A percentile compares a stretch with the other conserved stretches of the same genome.
Conservation (phyloP, 2,888 invertebrate genomes). For the Caenorhabditis becei region DNA sequence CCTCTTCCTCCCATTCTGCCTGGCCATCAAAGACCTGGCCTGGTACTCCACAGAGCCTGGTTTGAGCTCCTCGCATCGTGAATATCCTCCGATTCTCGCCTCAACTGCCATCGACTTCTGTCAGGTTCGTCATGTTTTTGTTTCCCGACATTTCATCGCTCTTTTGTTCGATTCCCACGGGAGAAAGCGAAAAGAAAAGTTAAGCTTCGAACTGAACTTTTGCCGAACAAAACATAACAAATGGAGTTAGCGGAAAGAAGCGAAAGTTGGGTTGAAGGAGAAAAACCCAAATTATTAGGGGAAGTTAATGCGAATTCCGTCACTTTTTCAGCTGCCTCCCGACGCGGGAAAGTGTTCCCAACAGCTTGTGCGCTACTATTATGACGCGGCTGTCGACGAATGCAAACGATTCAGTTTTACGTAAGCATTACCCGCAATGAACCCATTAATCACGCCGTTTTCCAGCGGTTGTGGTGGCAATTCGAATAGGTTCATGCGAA, state of each 20-base stretch:
- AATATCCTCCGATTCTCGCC: constrained; percentile 37
- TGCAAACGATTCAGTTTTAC: constrained; percentile 78
- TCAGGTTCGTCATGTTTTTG: constrained; percentile 50
- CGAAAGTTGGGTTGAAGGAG: constrained; percentile 6
- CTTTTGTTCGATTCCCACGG: constrained; percentile 29
- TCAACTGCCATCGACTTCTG: constrained; percentile 66
- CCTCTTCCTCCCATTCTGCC: constrained; percentile 21
- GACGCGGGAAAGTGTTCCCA: constrained; percentile 76
- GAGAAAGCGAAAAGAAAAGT: constrained; percentile 25
- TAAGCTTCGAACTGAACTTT: constrained; percentile 45
- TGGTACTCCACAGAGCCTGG: constrained; percentile 55
- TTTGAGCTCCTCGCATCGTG: constrained; percentile 16
- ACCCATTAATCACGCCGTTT: constrained; percentile 47
- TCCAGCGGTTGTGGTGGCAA: constrained; percentile 74
- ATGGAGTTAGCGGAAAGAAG: background rate
- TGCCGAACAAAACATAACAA: constrained; percentile 29
- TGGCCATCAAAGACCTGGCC: constrained; percentile 31
- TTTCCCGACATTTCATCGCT: constrained; percentile 47
- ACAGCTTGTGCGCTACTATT: constrained; percentile 77
- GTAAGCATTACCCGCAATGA: constrained; percentile 60
- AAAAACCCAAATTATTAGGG: constrained; percentile 13
- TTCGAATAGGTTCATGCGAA: constrained; percentile 71
- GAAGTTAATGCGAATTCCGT: constrained; percentile 2
- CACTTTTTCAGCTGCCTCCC: constrained; percentile 72
- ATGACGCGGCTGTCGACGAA: constrained; percentile 70